Conservation (phyloP, 1,140 invertebrate species). For the Branchinecta lindahli region DNA sequence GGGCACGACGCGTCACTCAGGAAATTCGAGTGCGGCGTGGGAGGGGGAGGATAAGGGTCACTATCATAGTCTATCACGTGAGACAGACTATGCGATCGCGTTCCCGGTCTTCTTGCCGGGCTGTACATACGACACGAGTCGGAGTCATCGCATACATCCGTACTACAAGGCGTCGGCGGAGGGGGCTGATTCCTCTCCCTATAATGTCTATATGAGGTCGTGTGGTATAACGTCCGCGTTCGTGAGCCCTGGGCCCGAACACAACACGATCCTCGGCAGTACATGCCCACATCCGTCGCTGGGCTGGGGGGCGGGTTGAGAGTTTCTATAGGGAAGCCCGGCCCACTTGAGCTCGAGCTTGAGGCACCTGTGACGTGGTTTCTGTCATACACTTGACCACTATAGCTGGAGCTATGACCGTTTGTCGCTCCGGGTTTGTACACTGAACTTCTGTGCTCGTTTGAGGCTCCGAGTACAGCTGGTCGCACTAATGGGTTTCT, state of each 20-base stretch:
- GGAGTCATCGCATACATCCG: constrained; percentile 79
- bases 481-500: not conserved
- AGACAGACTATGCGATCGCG: not conserved
- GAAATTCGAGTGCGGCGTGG: constrained; percentile 61
- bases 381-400: constrained; percentile 48
- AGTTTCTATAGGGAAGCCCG: constrained; percentile 55
- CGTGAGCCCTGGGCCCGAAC: not conserved
- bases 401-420: constrained; percentile 21
- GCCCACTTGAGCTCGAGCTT: constrained; percentile 44
- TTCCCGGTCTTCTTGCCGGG: not conserved
- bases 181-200: constrained; percentile 65
- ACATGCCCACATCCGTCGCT: constrained; percentile 41
- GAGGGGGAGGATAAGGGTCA: constrained; percentile 59
- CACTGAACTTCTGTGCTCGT: not conserved
- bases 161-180: constrained; percentile 82
- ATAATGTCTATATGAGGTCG: constrained; percentile 46
- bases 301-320: constrained; percentile 80
- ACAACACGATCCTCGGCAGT: constrained; percentile 26
- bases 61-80: constrained; percentile 42
- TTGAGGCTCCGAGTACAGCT: not conserved
- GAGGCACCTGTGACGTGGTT: constrained; percentile 67
- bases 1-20: constrained; percentile 45
- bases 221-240: constrained; percentile 12
- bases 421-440: not conserved
- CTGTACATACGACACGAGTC: constrained; percentile 35